Evolutionary conservation across 2,888 invertebrate species (phyloP), one percentile per base, ranked within the genome.

Genomic region (Acrocyrtus sp.): DNA sequence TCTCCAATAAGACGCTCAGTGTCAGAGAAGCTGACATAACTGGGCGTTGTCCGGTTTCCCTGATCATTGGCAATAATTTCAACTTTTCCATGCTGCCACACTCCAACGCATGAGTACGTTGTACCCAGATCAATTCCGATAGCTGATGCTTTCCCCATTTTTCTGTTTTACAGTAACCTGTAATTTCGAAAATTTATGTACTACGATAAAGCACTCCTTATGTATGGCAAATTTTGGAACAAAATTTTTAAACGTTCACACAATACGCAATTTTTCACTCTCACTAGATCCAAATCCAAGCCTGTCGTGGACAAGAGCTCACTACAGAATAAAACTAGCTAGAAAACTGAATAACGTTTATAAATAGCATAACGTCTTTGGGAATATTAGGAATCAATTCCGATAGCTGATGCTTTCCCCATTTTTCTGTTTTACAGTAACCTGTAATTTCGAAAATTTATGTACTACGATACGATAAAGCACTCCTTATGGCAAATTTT

Each of bases 51-150:
- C 63, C 92, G 85, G 83, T 93, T 92, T 22, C 92, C 92, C 83
- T 92, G 92, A 82, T 92, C 92, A 82, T 93, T 93, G 78, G 92
- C 91, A 76, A 92, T 91, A 79, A 93, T 92, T 83, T 93, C 92
- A 81, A 93, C 92, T 84, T 92, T 92, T 69, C 92, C 91, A 83
- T 93, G 89, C 82, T 91, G 91, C 86, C 91, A 93, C 21, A 93
- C 91, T 47, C 90, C 93, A 58, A 93, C 93, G 83, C 92, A 93
- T 62, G 93, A 94, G 85, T 91, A 95, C 10, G 93, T 94, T 62
- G 94, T 95, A 63, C 94, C 94, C 81, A 94, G 87, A 85, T 95
- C 94, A 86, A 96, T 94, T 89, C 96, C 96, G 84, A 96, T 91
- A 19, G 85, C 85, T 65, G 83, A 81, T 26, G 58, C 34, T 1